Conservation (phyloP, 2,888 invertebrate genomes). For the Brenthis daphne region DNA sequence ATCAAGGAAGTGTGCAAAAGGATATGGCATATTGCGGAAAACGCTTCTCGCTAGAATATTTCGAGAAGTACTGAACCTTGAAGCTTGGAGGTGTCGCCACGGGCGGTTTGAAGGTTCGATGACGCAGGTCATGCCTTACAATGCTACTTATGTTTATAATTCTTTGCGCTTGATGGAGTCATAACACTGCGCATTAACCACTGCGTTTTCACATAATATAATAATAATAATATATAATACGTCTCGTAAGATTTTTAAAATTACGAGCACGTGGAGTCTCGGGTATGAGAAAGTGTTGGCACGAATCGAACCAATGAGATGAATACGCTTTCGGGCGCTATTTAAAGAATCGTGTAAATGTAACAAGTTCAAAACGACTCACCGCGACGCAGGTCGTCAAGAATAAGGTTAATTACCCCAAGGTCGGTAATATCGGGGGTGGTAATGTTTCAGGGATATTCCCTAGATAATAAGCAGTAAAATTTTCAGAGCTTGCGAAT, state of each 20-base stretch:
- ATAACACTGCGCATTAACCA: slow-evolving; percentile 37
- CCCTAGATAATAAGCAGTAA: not conserved
- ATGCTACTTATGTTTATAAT: slow-evolving; percentile 15
- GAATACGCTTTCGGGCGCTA: slow-evolving; percentile 61
- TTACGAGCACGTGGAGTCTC: slow-evolving; percentile 57
- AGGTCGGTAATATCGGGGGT: slow-evolving; percentile 71
- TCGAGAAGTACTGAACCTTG: slow-evolving; percentile 46
- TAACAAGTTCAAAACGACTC: slow-evolving; percentile 74
- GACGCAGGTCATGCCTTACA: slow-evolving; percentile 49
- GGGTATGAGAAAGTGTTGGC: slow-evolving; percentile 66
- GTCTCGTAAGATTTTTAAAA: slow-evolving; percentile 41
- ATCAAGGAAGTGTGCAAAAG: slow-evolving; percentile 36
- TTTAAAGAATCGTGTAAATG: slow-evolving; percentile 71
- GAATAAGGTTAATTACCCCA: slow-evolving; percentile 77
- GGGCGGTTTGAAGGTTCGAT: slow-evolving; percentile 58
- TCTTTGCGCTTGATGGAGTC: slow-evolving; percentile 17
- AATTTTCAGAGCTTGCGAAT: not conserved
- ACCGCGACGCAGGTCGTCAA: slow-evolving; percentile 56
- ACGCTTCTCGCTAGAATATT: slow-evolving; percentile 26
- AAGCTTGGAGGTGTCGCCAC: slow-evolving; percentile 52
- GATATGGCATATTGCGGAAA: slow-evolving; percentile 36
- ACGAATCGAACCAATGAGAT: slow-evolving; percentile 51
- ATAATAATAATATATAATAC: slow-evolving; percentile 19
- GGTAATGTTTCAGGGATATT: slow-evolving; percentile 7
- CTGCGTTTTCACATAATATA: slow-evolving; percentile 26